Evolutionary conservation across 2,888 invertebrate species (phyloP), one percentile per base, ranked within the genome.

Genomic region (Eristalis tenax): DNA sequence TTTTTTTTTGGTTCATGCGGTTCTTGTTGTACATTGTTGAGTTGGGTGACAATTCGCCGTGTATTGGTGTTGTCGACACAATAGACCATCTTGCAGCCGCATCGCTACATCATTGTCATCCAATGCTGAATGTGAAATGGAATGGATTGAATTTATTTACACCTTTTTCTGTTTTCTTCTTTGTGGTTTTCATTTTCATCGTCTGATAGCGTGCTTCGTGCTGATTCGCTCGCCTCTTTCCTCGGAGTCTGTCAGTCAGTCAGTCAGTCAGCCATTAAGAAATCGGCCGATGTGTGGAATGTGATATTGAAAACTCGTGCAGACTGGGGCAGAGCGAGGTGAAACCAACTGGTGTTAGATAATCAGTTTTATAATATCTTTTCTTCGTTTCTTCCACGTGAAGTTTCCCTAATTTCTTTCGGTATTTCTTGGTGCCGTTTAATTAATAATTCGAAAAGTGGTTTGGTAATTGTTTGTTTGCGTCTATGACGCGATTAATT

Each of bases 341-440:
- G 22, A 56, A 26, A 50, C 50, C 11, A 35, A 43, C 26, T 28
- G 79, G 32, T 56, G 22, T 75, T 81, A 74, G 74, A 68, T 80
- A 80, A 80, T 28, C 28, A 18, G 66, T 80, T 80, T 50, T 68
- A 35, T 80, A 80, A 74, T 35, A 28, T 40, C 1, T 11, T 38
- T 76, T 43, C 35, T 61, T 15, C 2, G 32, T 2, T n/a, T 22
- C n/a, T 28, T n/a, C 32, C 2, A 18, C 32, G 6, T 28, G 28
- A 38, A 35, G 57, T 81, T 81, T 81, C 74, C 68, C 81, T 69
- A 64, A 75, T 69, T 76, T 76, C 38, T 66, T 66, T 83, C 56
- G 68, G 76, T 23, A 22, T 73, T 56, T 63, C 22, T 68, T 15
- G 57, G 68, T 73, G 63, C 18, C 57, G 38, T 68, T 68, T 83